Conservation (phyloP, 2,113 vertebrate species). For the Cacatua alba region DNA sequence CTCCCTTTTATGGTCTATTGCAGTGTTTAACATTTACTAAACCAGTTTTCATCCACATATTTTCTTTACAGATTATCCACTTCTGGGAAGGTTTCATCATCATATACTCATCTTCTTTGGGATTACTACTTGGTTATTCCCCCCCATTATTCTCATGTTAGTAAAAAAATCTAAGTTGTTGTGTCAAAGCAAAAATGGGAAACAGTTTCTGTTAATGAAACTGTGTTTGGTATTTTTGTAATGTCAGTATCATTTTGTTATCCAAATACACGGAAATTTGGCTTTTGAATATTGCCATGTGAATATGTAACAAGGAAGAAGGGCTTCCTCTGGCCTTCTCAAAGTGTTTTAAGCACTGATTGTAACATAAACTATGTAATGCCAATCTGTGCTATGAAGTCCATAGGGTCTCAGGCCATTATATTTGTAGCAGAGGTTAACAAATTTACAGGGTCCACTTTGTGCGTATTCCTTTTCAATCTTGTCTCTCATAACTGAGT, state of each 20-base stretch:
- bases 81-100: neutral
- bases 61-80: neutral
- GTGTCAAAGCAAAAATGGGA: constrained; percentile 18
- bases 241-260: neutral
- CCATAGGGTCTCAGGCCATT: neutral
- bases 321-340: neutral
- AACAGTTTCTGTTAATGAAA: constrained; percentile 27
- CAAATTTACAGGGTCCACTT: neutral
- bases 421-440: neutral
- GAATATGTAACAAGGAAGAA: neutral
- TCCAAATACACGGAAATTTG: constrained; percentile 2
- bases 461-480: neutral
- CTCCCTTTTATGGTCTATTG: neutral
- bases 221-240: neutral
- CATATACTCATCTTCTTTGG: neutral
- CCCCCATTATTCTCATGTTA: neutral
- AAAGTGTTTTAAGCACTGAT: neutral
- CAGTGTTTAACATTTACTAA: neutral
- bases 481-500: neutral
- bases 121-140: neutral
- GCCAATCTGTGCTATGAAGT: neutral
- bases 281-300: neutral
- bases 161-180: neutral
- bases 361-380: neutral
- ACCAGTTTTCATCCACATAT: neutral